Conservation (phyloP, 2,888 invertebrate species). For the Bimastos eiseni region DNA sequence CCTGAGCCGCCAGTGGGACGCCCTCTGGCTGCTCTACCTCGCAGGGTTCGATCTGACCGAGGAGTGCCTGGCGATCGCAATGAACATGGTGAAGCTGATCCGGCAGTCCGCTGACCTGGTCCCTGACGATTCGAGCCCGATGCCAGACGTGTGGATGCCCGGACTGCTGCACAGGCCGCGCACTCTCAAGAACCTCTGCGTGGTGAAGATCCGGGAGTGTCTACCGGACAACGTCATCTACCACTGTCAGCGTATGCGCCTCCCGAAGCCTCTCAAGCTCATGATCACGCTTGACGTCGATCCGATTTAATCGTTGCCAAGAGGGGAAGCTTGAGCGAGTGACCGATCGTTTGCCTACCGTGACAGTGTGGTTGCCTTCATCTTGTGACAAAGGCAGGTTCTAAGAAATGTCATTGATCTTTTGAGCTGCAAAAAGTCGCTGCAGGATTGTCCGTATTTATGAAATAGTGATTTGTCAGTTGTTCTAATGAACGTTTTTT, state of each 20-base stretch:
- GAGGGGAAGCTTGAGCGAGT: background rate
- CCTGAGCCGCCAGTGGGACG: conserved; percentile 35
- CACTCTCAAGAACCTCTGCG: conserved; percentile 37
- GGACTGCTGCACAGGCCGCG: conserved; percentile 26
- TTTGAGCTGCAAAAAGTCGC: background rate
- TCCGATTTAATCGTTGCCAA: background rate
- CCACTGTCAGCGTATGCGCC: conserved; percentile 23
- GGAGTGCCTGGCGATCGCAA: conserved; percentile 27
- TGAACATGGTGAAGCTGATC: conserved; percentile 16
- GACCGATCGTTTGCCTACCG: background rate
- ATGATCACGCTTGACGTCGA: conserved; percentile 27
- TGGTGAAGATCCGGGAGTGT: conserved; percentile 30
- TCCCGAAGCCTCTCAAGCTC: conserved; percentile 31
- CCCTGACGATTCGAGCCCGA: background rate
- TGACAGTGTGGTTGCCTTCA: background rate
- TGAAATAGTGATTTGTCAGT: too few species aligned
- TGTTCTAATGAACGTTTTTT: too few species aligned
- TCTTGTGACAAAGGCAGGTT: background rate
- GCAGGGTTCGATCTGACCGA: conserved; percentile 34
- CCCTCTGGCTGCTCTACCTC: conserved; percentile 35
- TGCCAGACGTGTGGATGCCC: conserved; percentile 32
- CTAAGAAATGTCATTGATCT: background rate
- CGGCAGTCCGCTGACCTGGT: background rate
- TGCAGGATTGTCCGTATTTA: too few species aligned
- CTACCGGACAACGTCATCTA: conserved; percentile 36